These are phyloP conservation scores for Caretta caretta DNA, from an alignment of 2,113 vertebrate genomes.

Conservation along the genomic window DNA sequence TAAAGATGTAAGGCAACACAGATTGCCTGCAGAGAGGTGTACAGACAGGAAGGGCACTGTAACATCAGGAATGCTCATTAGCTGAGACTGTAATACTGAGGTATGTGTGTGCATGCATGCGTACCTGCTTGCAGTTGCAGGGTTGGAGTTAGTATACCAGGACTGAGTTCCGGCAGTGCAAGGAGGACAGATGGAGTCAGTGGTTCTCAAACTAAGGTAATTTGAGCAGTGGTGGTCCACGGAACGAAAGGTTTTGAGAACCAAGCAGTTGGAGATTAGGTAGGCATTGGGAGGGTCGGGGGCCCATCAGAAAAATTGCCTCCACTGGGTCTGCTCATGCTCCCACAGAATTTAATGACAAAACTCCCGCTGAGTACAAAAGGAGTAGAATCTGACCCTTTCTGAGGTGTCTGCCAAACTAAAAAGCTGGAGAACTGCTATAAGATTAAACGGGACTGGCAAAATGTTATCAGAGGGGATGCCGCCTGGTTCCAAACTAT, in stretches of 20 bases:
- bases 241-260: neutral
- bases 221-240: neutral
- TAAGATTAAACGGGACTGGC: neutral
- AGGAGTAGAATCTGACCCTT: neutral
- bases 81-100: neutral
- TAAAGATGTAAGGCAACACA: neutral
- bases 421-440: neutral
- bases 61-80: neutral
- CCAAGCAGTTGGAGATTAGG: neutral
- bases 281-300: neutral
- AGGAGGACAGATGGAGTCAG: neutral
- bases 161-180: neutral
- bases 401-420: neutral
- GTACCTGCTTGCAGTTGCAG: neutral
- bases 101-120: too few relatives aligned
- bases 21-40: fast-evolving
- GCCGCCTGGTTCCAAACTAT: neutral
- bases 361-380: neutral
- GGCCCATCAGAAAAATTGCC: neutral
- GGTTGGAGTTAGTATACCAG: neutral
- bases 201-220: neutral
- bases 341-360: neutral
- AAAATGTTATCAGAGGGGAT: neutral
- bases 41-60: neutral
- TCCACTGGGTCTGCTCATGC: neutral